Percentiles rank a stretch among this genome's conserved stretches.
Conservation (phyloP, 2,888 invertebrate species). For the Gibbula magus region DNA sequence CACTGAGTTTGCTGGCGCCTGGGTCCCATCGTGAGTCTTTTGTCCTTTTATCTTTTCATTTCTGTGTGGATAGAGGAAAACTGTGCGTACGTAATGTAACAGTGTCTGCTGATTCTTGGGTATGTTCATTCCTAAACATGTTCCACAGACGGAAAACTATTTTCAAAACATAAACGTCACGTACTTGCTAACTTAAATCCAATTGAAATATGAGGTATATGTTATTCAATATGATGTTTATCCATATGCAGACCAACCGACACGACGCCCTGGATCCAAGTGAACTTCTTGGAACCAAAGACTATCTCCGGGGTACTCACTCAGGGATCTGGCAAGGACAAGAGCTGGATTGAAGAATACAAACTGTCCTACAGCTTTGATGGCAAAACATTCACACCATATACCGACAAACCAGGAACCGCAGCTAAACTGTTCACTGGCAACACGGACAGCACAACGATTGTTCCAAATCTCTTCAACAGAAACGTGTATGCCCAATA, state of each 20-base stretch:
- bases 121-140: too few relatives aligned
- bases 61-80: too few relatives aligned
- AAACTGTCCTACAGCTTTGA: conserved; percentile 56
- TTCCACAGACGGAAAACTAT: too few relatives aligned
- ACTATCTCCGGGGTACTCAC: conserved; percentile 55
- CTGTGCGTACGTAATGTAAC: too few relatives aligned
- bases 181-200: too few relatives aligned
- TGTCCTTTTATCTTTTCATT: too few relatives aligned
- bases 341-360: conserved; percentile 52
- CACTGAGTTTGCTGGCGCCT: conserved; percentile 27
- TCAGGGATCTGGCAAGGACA: conserved; percentile 44
- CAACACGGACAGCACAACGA: conserved; percentile 48
- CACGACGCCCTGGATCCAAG: conserved; percentile 56
- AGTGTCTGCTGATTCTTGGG: too few relatives aligned
- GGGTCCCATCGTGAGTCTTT: conserved; percentile 49
- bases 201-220: too few relatives aligned
- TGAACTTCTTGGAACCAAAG: conserved; percentile 61
- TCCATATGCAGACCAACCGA: conserved; percentile 45
- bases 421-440: conserved; percentile 51
- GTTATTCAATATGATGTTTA: too few relatives aligned
- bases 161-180: too few relatives aligned
- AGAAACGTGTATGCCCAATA: conserved; percentile 52
- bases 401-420: conserved; percentile 41
- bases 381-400: conserved; percentile 49
- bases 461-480: conserved; percentile 54